A percentile compares a stretch with the other conserved stretches of the same genome.
These are phyloP conservation scores for Podabrus alpinus DNA, from an alignment of 2,888 invertebrate genomes.

Conservation along the genomic window DNA sequence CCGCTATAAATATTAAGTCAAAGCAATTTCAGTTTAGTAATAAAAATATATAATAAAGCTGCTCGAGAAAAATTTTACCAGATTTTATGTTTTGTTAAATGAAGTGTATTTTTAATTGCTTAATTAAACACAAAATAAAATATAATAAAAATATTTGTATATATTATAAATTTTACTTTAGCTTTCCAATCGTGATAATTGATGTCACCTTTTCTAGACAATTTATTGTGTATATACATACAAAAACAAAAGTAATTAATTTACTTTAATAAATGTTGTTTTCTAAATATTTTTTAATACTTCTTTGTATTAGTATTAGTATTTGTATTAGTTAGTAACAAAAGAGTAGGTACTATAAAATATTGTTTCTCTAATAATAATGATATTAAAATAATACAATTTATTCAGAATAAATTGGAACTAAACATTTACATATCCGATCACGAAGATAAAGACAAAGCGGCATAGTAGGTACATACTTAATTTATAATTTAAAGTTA, in stretches of 20 bases:
- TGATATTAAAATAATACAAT: not conserved
- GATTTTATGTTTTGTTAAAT: not conserved
- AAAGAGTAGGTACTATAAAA: too few species aligned
- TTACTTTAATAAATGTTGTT: too few species aligned
- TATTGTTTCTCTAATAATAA: not conserved
- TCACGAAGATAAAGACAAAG: not conserved
- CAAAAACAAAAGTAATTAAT: not conserved
- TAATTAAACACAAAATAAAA: not conserved
- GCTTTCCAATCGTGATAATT: not conserved
- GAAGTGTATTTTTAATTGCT: not conserved
- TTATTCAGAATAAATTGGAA: not conserved
- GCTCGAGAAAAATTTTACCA: not conserved
- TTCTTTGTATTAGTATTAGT: too few species aligned
- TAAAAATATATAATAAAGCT: not conserved
- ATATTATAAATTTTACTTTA: not conserved
- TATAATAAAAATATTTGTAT: not conserved
- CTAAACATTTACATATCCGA: not conserved
- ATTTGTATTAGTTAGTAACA: not conserved
- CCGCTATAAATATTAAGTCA: not conserved
- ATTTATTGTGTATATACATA: not conserved
- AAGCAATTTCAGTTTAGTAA: not conserved
- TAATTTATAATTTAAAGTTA: not conserved
- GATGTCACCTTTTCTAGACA: not conserved
- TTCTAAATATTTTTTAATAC: too few species aligned
- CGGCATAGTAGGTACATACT: not conserved